These are phyloP conservation scores for Ctenomys sociabilis DNA, from an alignment of 2,113 vertebrate species.

Conservation along the genomic window DNA sequence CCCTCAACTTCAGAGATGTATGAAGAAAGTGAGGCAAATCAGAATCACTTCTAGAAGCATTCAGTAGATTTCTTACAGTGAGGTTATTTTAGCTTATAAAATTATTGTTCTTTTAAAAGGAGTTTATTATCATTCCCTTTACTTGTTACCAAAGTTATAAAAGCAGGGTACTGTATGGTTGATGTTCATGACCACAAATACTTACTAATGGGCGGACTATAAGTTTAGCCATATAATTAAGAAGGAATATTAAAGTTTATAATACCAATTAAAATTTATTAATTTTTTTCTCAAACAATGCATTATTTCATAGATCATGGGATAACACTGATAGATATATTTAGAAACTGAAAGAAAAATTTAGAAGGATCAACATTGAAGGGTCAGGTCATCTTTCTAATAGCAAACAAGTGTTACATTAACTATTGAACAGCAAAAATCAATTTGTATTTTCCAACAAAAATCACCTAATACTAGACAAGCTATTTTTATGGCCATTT, in stretches of 20 bases:
- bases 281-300: conserved; percentile 52
- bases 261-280: conserved; percentile 4
- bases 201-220: not conserved
- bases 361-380: conserved; percentile 41
- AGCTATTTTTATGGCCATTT: conserved; percentile 59
- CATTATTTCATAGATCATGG: conserved; percentile 46
- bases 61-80: not conserved
- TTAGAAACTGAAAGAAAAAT: conserved; percentile 58
- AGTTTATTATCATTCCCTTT: conserved; percentile 41
- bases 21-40: conserved; percentile 26
- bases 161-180: not conserved
- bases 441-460: conserved; percentile 39
- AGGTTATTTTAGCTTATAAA: conserved; percentile 15
- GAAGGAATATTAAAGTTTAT: conserved; percentile 36
- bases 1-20: not conserved
- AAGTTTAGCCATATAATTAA: conserved; percentile 35
- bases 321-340: conserved; percentile 39
- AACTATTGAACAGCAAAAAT: conserved; percentile 64
- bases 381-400: conserved; percentile 46
- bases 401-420: conserved; percentile 19
- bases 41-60: not conserved
- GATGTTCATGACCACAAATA: not conserved
- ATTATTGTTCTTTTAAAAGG: conserved; percentile 46
- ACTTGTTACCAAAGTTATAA: conserved; percentile 17
- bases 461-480: conserved; percentile 57